Percentiles rank a stretch among this genome's conserved stretches.
Conservation (phyloP, 2,113 vertebrate genomes). For the Cebus imitator region DNA sequence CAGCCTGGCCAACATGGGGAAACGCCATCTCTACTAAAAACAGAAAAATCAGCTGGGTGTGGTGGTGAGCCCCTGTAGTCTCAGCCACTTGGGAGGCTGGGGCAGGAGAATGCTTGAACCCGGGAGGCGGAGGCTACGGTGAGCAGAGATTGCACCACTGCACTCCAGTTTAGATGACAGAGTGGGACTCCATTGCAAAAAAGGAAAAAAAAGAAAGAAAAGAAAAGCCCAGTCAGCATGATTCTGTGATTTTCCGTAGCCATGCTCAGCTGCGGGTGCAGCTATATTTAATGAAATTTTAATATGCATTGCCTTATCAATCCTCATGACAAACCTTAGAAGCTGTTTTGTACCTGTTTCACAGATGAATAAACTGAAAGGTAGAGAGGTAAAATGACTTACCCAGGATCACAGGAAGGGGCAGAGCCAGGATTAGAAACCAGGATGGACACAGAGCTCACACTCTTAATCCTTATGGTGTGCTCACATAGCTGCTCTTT, state of each 20-base stretch:
- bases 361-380: neutral
- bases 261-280: neutral
- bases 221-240: neutral
- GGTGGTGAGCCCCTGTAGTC: too few relatives aligned
- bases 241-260: neutral
- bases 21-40: too few relatives aligned
- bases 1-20: too few relatives aligned
- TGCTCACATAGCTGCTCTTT: rapidly evolving
- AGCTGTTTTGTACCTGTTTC: neutral
- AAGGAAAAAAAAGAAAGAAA: too few relatives aligned
- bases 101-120: too few relatives aligned
- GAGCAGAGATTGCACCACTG: too few relatives aligned
- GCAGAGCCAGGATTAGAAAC: neutral
- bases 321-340: neutral
- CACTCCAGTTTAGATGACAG: too few relatives aligned
- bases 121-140: too few relatives aligned
- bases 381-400: neutral
- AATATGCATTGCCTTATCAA: neutral
- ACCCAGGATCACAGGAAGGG: neutral
- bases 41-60: too few relatives aligned
- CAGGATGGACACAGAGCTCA: neutral
- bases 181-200: too few relatives aligned
- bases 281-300: too few relatives aligned
- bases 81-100: too few relatives aligned
- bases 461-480: rapidly evolving